A percentile compares a stretch with the other conserved stretches of the same genome.
phyloP scores from a whole-genome alignment of 2,888 invertebrate genomes.

The Elaeidobius kamerunicus region DNA sequence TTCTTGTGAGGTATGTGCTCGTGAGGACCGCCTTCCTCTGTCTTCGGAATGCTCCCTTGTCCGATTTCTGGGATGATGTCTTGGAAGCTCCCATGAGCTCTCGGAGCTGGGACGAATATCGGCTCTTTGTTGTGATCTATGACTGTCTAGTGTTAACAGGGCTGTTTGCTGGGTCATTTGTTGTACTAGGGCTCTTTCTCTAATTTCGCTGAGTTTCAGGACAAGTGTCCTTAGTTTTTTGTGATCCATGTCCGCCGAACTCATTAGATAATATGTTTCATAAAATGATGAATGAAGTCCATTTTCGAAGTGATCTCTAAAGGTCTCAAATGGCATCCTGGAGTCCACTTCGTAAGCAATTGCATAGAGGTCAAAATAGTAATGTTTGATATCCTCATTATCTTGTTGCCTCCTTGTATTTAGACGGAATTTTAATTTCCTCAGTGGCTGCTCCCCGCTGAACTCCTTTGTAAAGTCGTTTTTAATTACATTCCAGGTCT shows the following conservation, averaged over 20 bases:
- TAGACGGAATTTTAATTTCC: background rate
- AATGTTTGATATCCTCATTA: conserved; percentile 1
- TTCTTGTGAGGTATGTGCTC: too few relatives aligned
- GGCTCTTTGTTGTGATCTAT: too few relatives aligned
- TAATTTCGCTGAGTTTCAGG: conserved; percentile 1
- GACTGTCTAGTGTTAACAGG: conserved; percentile 1
- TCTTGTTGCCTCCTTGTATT: conserved; percentile 1
- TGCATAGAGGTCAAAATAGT: background rate
- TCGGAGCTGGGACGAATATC: too few relatives aligned
- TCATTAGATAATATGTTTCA: background rate
- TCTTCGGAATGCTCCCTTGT: too few relatives aligned
- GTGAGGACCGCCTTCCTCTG: too few relatives aligned
- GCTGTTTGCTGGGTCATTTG: background rate
- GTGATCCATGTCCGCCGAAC: background rate
- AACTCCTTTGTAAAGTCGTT: background rate
- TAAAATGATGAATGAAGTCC: background rate
- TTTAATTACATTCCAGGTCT: background rate
- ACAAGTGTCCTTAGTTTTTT: background rate
- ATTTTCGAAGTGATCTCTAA: background rate
- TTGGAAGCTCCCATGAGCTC: too few relatives aligned
- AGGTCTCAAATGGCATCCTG: background rate
- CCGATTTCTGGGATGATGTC: too few relatives aligned
- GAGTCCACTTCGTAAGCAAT: conserved; percentile 1
- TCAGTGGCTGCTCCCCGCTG: background rate
- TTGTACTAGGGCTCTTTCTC: conserved; percentile 1